These are phyloP conservation scores for Anser cygnoides DNA, from an alignment of 2,113 vertebrate species.

Conservation along the genomic window DNA sequence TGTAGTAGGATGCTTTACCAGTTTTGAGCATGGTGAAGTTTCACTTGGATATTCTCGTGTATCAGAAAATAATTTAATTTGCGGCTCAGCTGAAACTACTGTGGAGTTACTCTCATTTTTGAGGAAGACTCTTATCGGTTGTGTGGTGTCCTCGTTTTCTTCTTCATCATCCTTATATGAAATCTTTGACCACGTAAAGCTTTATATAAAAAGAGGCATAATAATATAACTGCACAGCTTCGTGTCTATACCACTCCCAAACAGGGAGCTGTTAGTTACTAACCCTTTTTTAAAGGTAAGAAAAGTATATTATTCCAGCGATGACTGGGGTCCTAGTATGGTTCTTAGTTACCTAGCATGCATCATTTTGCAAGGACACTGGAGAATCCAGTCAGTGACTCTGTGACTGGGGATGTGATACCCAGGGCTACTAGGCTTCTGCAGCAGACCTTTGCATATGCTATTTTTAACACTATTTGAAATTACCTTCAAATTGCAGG, in stretches of 20 bases:
- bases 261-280: not conserved
- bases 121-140: not conserved
- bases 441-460: not conserved
- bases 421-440: not conserved
- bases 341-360: not conserved
- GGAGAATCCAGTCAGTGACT: not conserved
- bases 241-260: not conserved
- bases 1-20: not conserved
- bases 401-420: not conserved
- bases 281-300: not conserved
- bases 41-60: not conserved
- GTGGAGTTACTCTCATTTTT: not conserved
- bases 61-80: not conserved
- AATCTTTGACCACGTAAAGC: not conserved
- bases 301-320: not conserved
- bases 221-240: not conserved
- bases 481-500: not conserved
- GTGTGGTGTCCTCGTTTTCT: not conserved
- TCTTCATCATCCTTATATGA: not conserved
- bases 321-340: rapidly evolving
- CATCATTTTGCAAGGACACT: not conserved
- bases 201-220: not conserved
- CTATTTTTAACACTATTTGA: not conserved
- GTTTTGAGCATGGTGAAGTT: not conserved
- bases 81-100: not conserved